Base-by-base conservation (phyloP, 2,113 vertebrate species). In the Calidris pygmaea region DNA sequence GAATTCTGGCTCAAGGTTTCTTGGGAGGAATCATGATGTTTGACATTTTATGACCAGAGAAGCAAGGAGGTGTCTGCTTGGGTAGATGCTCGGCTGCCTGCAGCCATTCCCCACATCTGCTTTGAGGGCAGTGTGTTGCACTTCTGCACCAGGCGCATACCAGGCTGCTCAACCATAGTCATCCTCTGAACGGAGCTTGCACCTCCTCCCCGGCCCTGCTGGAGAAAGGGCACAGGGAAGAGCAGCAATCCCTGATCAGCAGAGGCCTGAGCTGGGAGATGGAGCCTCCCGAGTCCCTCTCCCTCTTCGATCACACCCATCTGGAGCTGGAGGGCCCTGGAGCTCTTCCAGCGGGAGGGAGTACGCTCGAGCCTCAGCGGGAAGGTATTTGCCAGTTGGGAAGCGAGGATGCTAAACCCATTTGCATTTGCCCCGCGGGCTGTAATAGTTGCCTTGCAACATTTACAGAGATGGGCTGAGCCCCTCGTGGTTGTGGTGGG, bases 401-500 rank as follows among this genome's bases (percentile, higher is more conserved):
- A 95, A 94, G 74, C 6, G 4, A 80, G 85, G 92, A 94, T 95
- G 80, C 91, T 93, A 59, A 95, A 85, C 7, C 7, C 1, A 86
- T 96, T 89, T 93, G 52, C 93, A 90, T 96, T 96, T 92, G 45
- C 78, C 90, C 81, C 7, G 12, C 3, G 10, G 94, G 93, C 70
- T 87, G 39, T 37, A 92, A 97, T 91, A 96, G 92, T 95, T 95
- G 90, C 95, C 92, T 94, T 96, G 93, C 95, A 97, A 96, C 87
- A 92, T 91, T 95, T 92, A 94, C 50, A 87, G 92, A 94, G 85
- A 43, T 92, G 79, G 87, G 96, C 89, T 85, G 86, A 93, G 67
- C 89, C 87, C 27, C 2, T 10, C 8, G 5, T 88, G 85, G 89
- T 86, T 95, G 81, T 90, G 93, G 72, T 79, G 87, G 90, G 88